Conservation (phyloP, 2,888 invertebrate species). For the Tachina grossa region DNA sequence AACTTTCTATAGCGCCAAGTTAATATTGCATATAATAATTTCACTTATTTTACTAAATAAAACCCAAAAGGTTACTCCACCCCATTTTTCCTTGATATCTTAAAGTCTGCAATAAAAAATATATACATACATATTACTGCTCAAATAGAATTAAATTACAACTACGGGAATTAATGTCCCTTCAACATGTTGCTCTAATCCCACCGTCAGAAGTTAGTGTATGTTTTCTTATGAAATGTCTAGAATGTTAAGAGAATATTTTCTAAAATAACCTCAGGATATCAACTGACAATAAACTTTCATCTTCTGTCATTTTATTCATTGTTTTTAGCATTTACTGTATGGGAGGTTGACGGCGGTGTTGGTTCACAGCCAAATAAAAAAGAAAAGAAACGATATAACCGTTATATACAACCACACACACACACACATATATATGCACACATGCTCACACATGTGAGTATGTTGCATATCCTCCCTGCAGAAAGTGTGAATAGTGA, state of each 20-base stretch:
- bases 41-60: too few relatives aligned
- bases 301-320: slow-evolving; percentile 73
- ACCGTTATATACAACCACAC: neutral
- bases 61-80: too few relatives aligned
- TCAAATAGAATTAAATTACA: slow-evolving; percentile 22
- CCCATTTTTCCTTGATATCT: neutral
- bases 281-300: slow-evolving; percentile 74
- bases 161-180: slow-evolving; percentile 30
- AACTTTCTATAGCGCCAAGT: too few relatives aligned
- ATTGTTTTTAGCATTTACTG: slow-evolving; percentile 69
- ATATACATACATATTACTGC: neutral
- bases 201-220: slow-evolving; percentile 48
- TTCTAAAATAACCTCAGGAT: slow-evolving; percentile 71
- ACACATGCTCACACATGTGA: slow-evolving; percentile 45
- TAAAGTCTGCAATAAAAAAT: neutral
- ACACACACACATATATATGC: slow-evolving; percentile 29
- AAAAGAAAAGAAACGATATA: slow-evolving; percentile 21
- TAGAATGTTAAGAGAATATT: slow-evolving; percentile 69
- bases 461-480: too few relatives aligned
- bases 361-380: slow-evolving; percentile 10
- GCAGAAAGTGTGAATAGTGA: too few relatives aligned
- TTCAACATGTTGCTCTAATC: slow-evolving; percentile 50
- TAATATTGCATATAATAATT: too few relatives aligned
- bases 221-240: slow-evolving; percentile 54
- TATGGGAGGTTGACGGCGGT: slow-evolving; percentile 39